Base-by-base conservation (phyloP, 2,888 invertebrate species). In the Cristatella mucedo region DNA sequence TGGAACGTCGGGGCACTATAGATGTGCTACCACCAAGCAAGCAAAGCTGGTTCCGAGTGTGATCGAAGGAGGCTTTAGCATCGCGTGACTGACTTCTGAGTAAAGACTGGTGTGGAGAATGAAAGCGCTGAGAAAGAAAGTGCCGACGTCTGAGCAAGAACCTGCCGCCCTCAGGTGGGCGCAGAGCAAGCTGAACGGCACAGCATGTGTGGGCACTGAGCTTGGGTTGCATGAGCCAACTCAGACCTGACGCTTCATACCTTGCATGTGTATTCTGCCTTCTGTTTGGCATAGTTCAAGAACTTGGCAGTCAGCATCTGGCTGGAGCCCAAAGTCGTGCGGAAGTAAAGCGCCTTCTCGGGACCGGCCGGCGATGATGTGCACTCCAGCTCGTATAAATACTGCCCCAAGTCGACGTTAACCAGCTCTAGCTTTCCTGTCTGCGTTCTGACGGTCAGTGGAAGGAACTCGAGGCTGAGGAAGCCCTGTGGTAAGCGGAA, bases 221-320 rank as follows among this genome's bases (percentile, higher is more conserved):
- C n/a, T n/a, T n/a, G n/a, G n/a, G n/a, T n/a, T n/a, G n/a, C n/a
- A n/a, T n/a, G n/a, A n/a, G n/a, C n/a, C n/a, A n/a, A n/a, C n/a
- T n/a, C n/a, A n/a, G n/a, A 18, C 9, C 15, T 9, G n/a, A 34
- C 3, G 18, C 9, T 21, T 16, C 31, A 29, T 46, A 66, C 64
- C 55, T 62, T 63, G 55, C 64, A 66, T 7, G 51, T 39, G 43
- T 66, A 67, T 44, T 67, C 66, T 7, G 63, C 61, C 46, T 63
- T 67, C 45, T 60, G 59, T 46, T 64, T 63, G 33, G 60, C 56
- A 46, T 55, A 66, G 51, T 67, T 66, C n/a, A 59, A 46, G 51
- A 67, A 67, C 41, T 56, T 59, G 20, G 61, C 62, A 1, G 52
- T 44, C 41, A 58, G 57, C 4, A 51, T 48, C 41, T 60, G 57